These are phyloP conservation scores for Muntiacus reevesi DNA, from an alignment of 2,113 vertebrate species.

Conservation along the genomic window DNA sequence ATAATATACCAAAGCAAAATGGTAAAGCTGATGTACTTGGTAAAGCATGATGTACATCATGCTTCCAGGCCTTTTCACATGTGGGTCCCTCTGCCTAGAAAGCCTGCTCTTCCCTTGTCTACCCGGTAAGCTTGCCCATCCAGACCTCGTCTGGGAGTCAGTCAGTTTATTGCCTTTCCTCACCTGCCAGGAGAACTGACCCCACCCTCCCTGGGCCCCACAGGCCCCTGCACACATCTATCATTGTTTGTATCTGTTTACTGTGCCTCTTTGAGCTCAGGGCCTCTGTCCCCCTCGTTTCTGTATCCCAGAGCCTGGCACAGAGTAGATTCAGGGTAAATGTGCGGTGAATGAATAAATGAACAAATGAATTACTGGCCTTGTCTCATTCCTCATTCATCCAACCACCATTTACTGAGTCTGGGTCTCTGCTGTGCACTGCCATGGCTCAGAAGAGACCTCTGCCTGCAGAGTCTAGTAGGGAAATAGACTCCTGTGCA, in stretches of 20 bases:
- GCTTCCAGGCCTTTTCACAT: background rate
- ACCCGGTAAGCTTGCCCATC: background rate
- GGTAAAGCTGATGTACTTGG: background rate
- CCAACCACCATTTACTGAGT: background rate
- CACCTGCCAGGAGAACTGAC: background rate
- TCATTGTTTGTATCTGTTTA: background rate
- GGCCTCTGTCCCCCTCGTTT: background rate
- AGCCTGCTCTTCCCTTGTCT: too few relatives aligned
- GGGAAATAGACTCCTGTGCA: rapidly evolving
- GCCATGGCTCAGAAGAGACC: background rate
- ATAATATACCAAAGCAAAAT: background rate
- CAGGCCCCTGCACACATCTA: too few relatives aligned
- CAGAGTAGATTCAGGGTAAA: background rate
- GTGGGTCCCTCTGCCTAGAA: background rate
- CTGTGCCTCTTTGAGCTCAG: background rate
- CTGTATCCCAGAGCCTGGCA: background rate
- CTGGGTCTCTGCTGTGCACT: background rate
- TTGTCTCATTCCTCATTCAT: background rate
- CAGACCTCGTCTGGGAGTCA: background rate
- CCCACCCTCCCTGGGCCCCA: background rate
- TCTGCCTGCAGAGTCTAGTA: background rate
- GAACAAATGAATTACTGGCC: background rate
- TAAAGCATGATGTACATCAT: background rate
- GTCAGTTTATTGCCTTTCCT: background rate
- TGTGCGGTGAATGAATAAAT: background rate